These are phyloP conservation scores for Panagrolaimus sp. DNA, from an alignment of 1,140 invertebrate species.

Conservation along the genomic window DNA sequence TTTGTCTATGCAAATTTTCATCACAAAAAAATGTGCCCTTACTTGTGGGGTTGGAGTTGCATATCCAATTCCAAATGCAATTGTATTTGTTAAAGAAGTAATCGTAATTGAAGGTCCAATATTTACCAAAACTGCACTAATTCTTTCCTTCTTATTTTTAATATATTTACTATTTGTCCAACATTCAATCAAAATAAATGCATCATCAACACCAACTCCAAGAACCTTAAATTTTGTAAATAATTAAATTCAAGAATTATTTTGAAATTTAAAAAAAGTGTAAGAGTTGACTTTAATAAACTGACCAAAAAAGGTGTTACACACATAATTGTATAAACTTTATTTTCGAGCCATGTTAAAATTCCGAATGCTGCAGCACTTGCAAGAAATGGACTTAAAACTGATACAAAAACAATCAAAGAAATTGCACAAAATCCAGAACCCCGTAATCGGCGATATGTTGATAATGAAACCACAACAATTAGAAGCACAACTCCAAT, in stretches of 20 bases:
- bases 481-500: conserved; percentile 53
- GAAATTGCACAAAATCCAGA: conserved; percentile 21
- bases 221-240: conserved; percentile 7
- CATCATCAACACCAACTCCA: conserved; percentile 56
- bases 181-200: conserved; percentile 52
- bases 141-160: conserved; percentile 28
- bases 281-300: conserved; percentile 10
- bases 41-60: conserved; percentile 56
- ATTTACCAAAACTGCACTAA: conserved; percentile 39
- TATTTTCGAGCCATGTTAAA: conserved; percentile 51
- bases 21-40: background rate
- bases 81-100: conserved; percentile 53
- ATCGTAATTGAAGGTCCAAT: conserved; percentile 55
- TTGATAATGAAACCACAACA: conserved; percentile 45
- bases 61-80: conserved; percentile 57
- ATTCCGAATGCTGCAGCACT: conserved; percentile 52
- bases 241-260: background rate
- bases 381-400: conserved; percentile 53
- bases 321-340: conserved; percentile 57
- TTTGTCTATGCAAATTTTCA: background rate
- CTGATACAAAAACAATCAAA: conserved; percentile 42
- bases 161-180: conserved; percentile 49
- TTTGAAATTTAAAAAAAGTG: background rate
- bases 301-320: conserved; percentile 52
- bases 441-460: conserved; percentile 39